phyloP scores from a whole-genome alignment of 1,140 invertebrate species.

The Leptopilina boulardi region DNA sequence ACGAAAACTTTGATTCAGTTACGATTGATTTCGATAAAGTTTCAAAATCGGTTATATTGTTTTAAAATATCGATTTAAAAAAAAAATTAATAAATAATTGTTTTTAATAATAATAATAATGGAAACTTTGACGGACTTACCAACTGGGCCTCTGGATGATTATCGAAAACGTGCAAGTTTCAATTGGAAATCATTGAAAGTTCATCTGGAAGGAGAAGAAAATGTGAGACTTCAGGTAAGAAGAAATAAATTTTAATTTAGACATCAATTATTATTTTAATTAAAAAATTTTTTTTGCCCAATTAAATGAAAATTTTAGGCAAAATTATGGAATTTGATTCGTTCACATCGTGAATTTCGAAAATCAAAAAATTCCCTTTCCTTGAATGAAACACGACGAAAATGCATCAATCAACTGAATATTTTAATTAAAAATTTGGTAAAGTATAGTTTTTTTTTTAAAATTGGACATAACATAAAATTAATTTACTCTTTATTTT shows the following conservation, averaged over 20 bases:
- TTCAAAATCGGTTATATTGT: too few species aligned
- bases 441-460: conserved; percentile 68
- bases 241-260: neutral
- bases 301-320: conserved; percentile 75
- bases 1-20: neutral
- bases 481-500: too few species aligned
- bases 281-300: neutral
- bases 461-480: neutral
- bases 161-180: conserved; percentile 87
- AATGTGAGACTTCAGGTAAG: conserved; percentile 77
- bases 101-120: conserved; percentile 12
- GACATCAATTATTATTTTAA: neutral
- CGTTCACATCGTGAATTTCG: conserved; percentile 89
- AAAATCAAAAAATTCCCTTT: conserved; percentile 74
- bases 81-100: too few species aligned
- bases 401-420: conserved; percentile 79
- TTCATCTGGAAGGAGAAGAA: conserved; percentile 81
- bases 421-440: conserved; percentile 67
- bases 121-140: conserved; percentile 75
- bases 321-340: conserved; percentile 87
- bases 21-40: neutral
- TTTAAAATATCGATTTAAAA: too few species aligned
- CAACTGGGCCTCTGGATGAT: conserved; percentile 81
- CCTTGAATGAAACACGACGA: conserved; percentile 84
- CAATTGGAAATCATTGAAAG: conserved; percentile 87